phyloP scores from a whole-genome alignment of 2,888 invertebrate species.

The Callosobruchus maculatus region DNA sequence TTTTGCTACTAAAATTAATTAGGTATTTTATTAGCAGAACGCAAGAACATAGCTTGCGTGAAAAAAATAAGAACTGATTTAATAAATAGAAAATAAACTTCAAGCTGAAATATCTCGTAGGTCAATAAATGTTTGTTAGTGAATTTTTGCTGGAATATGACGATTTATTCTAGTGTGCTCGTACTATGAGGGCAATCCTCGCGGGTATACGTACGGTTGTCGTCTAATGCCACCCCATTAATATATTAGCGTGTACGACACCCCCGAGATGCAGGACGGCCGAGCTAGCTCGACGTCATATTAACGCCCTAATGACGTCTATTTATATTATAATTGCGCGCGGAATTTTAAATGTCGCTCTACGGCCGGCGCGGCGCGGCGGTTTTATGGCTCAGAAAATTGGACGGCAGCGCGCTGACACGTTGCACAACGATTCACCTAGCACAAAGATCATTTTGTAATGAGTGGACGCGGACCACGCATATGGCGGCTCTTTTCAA shows the following conservation, averaged over 20 bases:
- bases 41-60: no score
- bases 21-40: no score
- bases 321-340: conserved; percentile 49
- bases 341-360: conserved; percentile 43
- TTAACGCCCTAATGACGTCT: conserved; percentile 48
- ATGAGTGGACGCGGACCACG: not conserved
- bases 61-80: no score
- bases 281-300: conserved; percentile 40
- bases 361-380: conserved; percentile 22
- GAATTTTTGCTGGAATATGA: no score
- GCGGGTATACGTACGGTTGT: conserved; percentile 34
- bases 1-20: no score
- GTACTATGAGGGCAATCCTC: conserved; percentile 27
- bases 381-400: conserved; percentile 45
- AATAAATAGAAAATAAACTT: no score
- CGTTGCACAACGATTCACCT: not conserved
- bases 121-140: no score
- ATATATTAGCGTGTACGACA: conserved; percentile 47
- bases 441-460: not conserved
- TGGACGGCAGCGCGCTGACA: not conserved
- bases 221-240: conserved; percentile 45
- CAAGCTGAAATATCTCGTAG: no score
- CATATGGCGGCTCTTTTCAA: not conserved
- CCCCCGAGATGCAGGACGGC: conserved; percentile 46
- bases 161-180: not conserved